Evolutionary conservation across 2,797 vertebrate species (phyloP).

Genomic region (Falco novaeseelandiae): DNA sequence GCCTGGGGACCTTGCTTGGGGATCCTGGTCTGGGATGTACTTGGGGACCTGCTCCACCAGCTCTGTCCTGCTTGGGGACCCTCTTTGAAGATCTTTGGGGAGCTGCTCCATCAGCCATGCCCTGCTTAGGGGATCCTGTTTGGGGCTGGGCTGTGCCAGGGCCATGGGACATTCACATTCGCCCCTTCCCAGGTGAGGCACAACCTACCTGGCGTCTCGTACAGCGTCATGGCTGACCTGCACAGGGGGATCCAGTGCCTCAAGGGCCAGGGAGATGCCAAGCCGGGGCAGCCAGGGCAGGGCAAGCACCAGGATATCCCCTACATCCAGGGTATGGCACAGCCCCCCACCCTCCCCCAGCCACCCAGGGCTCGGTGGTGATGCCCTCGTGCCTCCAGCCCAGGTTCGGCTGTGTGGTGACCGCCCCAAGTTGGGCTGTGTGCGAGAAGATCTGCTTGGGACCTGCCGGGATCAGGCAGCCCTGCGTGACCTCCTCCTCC

Average conservation of each 20-base stretch:
- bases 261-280: constrained; percentile 84
- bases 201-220: constrained; percentile 87
- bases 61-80: background rate
- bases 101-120: too few species aligned
- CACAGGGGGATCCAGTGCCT: constrained; percentile 86
- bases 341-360: rapidly evolving
- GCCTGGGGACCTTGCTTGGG: background rate
- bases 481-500: constrained; percentile 84
- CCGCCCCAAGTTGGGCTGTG: constrained; percentile 68
- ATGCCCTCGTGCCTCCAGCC: constrained; percentile 60
- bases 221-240: constrained; percentile 87
- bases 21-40: background rate
- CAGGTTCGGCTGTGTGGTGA: constrained; percentile 76
- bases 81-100: background rate
- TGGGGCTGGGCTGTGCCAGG: background rate
- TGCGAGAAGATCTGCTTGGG: constrained; percentile 71
- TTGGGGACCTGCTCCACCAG: background rate
- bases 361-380: background rate
- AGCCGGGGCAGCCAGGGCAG: constrained; percentile 72
- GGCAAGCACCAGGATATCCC: constrained; percentile 78
- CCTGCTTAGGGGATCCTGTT: background rate
- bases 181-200: constrained; percentile 82
- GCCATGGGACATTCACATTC: background rate
- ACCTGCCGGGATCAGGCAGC: constrained; percentile 89
- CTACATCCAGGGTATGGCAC: constrained; percentile 79